phyloP scores from a whole-genome alignment of 92 coral and sea anemone genomes.

The Phymanthus crucifer region DNA sequence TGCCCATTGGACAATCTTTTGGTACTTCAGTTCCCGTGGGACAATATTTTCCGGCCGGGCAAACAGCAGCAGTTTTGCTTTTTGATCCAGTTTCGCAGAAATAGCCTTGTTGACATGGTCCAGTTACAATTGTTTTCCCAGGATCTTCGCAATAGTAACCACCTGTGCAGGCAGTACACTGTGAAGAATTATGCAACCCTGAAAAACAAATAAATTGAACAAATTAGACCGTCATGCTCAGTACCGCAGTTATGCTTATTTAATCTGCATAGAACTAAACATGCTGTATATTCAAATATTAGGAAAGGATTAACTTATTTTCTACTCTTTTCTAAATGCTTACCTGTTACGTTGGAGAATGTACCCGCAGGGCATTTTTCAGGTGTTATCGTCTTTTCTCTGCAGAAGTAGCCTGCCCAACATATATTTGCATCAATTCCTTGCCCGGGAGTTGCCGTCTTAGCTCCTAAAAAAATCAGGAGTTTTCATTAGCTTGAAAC shows the following conservation, averaged over 20 bases:
- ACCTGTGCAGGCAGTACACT: slow-evolving; percentile 86
- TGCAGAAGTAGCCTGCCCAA: slow-evolving; percentile 76
- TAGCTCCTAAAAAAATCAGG: slow-evolving; percentile 65
- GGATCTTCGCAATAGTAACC: slow-evolving; percentile 77
- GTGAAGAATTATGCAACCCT: slow-evolving; percentile 85
- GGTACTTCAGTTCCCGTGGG: slow-evolving; percentile 81
- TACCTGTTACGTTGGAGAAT: slow-evolving; percentile 85
- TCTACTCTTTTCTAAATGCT: not conserved
- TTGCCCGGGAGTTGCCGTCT: slow-evolving; percentile 82
- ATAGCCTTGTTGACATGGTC: slow-evolving; percentile 76
- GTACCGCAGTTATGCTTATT: not conserved
- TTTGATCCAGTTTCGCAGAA: slow-evolving; percentile 72
- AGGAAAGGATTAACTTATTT: not conserved
- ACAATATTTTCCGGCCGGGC: slow-evolving; percentile 91
- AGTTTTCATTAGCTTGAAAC: not conserved
- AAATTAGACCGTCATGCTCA: not conserved
- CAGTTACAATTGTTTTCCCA: slow-evolving; percentile 82
- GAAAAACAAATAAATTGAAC: not conserved
- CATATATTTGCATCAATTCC: slow-evolving; percentile 80
- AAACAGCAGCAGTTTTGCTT: slow-evolving; percentile 49
- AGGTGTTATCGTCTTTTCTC: slow-evolving; percentile 82
- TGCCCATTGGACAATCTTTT: slow-evolving; percentile 78
- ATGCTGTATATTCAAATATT: no score
- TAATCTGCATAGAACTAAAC: no score
- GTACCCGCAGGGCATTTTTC: slow-evolving; percentile 85